These are phyloP conservation scores for Amia ocellicauda DNA, from an alignment of 2,113 vertebrate genomes.

Conservation along the genomic window DNA sequence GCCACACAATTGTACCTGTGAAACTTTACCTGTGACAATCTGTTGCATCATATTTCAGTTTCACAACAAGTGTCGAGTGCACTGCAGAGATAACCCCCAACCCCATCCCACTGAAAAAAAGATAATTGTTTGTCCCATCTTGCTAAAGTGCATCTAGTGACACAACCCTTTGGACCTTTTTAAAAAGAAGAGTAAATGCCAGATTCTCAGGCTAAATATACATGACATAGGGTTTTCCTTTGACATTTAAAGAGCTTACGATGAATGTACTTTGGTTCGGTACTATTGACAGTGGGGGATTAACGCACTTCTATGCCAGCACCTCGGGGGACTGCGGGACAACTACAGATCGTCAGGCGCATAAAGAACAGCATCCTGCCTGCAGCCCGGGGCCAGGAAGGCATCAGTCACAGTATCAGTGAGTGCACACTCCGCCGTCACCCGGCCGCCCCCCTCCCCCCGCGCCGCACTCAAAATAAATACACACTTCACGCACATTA, in stretches of 20 bases:
- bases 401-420: too few relatives aligned
- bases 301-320: constrained; percentile 64
- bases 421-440: not conserved
- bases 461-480: constrained; percentile 1
- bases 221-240: constrained; percentile 49
- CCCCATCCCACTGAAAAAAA: too few relatives aligned
- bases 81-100: too few relatives aligned
- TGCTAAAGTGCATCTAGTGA: too few relatives aligned
- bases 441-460: not conserved
- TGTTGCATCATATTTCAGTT: too few relatives aligned
- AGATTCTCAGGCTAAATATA: constrained; percentile 31
- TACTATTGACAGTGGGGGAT: constrained; percentile 74
- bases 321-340: constrained; percentile 56
- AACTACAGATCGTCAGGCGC: constrained; percentile 27
- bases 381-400: not conserved
- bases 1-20: too few relatives aligned
- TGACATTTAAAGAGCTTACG: constrained; percentile 79
- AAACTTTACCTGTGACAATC: too few relatives aligned
- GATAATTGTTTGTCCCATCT: too few relatives aligned
- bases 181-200: constrained; percentile 73
- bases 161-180: constrained; percentile 28
- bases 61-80: too few relatives aligned
- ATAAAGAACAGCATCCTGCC: not conserved
- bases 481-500: not conserved
- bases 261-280: constrained; percentile 68